phyloP scores from a whole-genome alignment of 2,113 vertebrate species.

The Desmodus rotundus region DNA sequence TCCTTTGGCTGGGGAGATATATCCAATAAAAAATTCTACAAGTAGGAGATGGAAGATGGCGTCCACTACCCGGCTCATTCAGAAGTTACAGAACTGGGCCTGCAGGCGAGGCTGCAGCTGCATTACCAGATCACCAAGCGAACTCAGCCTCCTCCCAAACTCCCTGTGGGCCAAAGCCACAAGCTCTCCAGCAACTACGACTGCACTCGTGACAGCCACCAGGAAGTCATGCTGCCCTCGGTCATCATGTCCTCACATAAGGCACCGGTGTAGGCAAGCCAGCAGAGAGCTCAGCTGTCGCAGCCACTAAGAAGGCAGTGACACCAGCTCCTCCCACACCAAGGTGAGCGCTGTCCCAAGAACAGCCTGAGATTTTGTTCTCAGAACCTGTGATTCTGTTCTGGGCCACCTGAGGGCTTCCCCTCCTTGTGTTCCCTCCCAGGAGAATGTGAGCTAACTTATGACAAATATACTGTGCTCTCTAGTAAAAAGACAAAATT shows the following conservation, averaged over 20 bases:
- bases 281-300: conserved; percentile 79
- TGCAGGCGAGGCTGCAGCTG: too few species aligned
- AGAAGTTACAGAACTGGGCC: too few species aligned
- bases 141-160: conserved; percentile 88
- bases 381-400: conserved; percentile 83
- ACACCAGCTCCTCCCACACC: conserved; percentile 80
- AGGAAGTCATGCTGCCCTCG: conserved; percentile 83
- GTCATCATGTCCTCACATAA: conserved; percentile 87
- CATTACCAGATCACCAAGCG: conserved; percentile 25
- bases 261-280: conserved; percentile 72
- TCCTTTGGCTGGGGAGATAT: too few species aligned
- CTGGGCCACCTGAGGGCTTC: not conserved
- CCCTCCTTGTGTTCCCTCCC: rapidly evolving
- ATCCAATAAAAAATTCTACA: too few species aligned
- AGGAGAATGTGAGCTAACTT: not conserved
- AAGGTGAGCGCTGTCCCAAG: conserved; percentile 86
- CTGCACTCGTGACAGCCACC: conserved; percentile 88
- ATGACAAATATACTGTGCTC: conserved; percentile 46
- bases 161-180: conserved; percentile 92
- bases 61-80: too few species aligned
- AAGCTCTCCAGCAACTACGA: conserved; percentile 90
- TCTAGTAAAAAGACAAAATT: too few species aligned
- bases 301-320: conserved; percentile 81
- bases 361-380: too few species aligned
- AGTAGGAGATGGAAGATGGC: too few species aligned